Evolutionary conservation across 2,797 vertebrate genomes (phyloP).

Genomic region (Eulemur rubriventer): DNA sequence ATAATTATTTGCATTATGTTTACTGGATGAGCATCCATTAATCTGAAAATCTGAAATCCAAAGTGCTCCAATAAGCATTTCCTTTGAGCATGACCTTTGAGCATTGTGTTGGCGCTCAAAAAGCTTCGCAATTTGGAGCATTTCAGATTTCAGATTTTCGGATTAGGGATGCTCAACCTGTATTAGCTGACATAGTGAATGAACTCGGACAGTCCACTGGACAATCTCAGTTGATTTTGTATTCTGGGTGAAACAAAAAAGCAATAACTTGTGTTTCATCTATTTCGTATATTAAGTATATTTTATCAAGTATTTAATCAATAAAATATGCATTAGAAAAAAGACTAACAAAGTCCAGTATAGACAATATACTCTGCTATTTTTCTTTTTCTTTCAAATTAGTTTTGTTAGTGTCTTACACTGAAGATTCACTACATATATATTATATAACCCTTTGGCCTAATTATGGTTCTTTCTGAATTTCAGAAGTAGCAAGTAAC

Average conservation of each 20-base stretch:
- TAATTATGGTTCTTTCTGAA: constrained; percentile 39
- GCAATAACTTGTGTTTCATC: neutral
- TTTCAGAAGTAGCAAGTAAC: constrained; percentile 25
- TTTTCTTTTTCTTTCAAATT: neutral
- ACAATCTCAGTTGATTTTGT: constrained; percentile 5
- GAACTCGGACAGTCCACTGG: neutral
- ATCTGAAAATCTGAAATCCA: neutral
- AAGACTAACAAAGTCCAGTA: neutral
- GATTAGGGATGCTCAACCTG: neutral
- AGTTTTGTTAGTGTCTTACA: neutral
- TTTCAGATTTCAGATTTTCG: neutral
- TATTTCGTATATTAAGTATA: neutral
- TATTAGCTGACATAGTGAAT: neutral
- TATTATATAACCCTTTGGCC: neutral
- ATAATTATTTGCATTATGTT: too few relatives aligned
- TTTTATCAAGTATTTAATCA: neutral
- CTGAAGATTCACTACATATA: neutral
- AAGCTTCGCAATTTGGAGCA: neutral
- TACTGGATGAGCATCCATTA: neutral
- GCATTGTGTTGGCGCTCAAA: neutral
- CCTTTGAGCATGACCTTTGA: too few relatives aligned
- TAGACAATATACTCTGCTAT: neutral
- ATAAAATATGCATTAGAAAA: neutral
- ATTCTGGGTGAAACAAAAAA: constrained; percentile 51
- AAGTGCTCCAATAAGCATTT: neutral